Conservation (phyloP, 2,113 vertebrate species). For the Prunella himalayana region DNA sequence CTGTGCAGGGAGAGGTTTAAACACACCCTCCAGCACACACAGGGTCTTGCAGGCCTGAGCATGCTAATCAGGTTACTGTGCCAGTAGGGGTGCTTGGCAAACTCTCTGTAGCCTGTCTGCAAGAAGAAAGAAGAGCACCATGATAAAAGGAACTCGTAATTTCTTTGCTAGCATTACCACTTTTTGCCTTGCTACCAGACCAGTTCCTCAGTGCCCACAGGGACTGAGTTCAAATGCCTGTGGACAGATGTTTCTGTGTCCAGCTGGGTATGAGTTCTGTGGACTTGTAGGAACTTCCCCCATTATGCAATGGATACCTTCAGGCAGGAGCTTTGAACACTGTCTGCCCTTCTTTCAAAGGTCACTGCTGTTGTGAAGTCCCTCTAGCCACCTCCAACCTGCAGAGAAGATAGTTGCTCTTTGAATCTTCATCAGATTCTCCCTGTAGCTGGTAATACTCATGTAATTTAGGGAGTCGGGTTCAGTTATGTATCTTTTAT, state of each 20-base stretch:
- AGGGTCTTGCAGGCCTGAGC: slow-evolving; percentile 3
- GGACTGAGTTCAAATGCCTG: not conserved
- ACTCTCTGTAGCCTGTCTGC: not conserved
- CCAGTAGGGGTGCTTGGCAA: not conserved
- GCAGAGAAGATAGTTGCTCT: not conserved
- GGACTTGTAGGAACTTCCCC: not conserved
- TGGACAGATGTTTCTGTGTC: not conserved
- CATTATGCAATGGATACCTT: not conserved
- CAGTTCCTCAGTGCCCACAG: not conserved
- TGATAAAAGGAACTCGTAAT: not conserved
- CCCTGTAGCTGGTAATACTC: not conserved
- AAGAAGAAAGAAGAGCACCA: not conserved
- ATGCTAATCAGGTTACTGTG: not conserved
- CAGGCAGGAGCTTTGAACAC: not conserved
- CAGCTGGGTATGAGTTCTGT: not conserved
- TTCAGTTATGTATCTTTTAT: not conserved
- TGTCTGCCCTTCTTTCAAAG: not conserved
- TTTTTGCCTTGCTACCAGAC: not conserved
- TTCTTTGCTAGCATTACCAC: not conserved
- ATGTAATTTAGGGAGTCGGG: not conserved
- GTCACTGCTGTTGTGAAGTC: not conserved
- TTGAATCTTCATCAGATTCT: not conserved
- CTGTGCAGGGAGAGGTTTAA: not conserved
- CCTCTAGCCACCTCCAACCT: not conserved
- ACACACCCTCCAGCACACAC: not conserved